A percentile compares a stretch with the other conserved stretches of the same genome.
These are phyloP conservation scores for Drosophila sordidula DNA, from an alignment of 2,888 invertebrate genomes.

Conservation along the genomic window DNA sequence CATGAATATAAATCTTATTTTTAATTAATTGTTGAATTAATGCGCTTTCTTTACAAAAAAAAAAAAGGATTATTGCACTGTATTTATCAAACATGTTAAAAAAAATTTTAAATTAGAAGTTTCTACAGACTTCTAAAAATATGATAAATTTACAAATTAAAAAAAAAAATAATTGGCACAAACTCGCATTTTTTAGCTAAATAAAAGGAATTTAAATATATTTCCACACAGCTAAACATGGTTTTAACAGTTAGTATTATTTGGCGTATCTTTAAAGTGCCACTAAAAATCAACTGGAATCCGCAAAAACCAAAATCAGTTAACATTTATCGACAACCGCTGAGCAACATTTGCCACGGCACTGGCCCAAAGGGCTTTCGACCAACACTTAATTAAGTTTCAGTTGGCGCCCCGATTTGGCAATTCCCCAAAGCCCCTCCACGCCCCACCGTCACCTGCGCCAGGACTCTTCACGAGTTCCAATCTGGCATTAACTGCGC, in stretches of 20 bases:
- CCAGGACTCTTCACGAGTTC: not conserved
- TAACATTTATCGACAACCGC: slow-evolving; percentile 54
- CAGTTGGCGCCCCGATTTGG: slow-evolving; percentile 35
- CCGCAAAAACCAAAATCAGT: slow-evolving; percentile 51
- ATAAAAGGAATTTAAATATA: not conserved
- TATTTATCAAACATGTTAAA: too few relatives aligned
- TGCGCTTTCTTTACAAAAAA: too few relatives aligned
- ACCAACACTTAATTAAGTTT: slow-evolving; percentile 72
- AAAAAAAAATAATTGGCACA: too few relatives aligned
- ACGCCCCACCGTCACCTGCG: too few relatives aligned
- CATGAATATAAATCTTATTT: too few relatives aligned
- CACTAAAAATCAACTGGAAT: slow-evolving; percentile 35
- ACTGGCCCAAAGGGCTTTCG: slow-evolving; percentile 32
- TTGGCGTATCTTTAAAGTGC: not conserved
- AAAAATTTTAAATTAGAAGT: too few relatives aligned
- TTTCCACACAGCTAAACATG: not conserved
- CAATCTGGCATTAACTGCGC: slow-evolving; percentile 37
- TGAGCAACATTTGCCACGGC: slow-evolving; percentile 36
- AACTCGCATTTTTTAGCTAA: too few relatives aligned
- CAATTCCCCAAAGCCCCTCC: slow-evolving; percentile 18
- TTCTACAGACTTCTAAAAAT: too few relatives aligned
- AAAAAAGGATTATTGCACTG: too few relatives aligned
- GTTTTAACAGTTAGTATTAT: too few relatives aligned
- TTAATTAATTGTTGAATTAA: too few relatives aligned
- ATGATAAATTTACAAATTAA: too few relatives aligned